A percentile compares a stretch with the other conserved stretches of the same genome.
phyloP scores from a whole-genome alignment of 2,888 invertebrate species.

The Ecdyonurus torrentis region DNA sequence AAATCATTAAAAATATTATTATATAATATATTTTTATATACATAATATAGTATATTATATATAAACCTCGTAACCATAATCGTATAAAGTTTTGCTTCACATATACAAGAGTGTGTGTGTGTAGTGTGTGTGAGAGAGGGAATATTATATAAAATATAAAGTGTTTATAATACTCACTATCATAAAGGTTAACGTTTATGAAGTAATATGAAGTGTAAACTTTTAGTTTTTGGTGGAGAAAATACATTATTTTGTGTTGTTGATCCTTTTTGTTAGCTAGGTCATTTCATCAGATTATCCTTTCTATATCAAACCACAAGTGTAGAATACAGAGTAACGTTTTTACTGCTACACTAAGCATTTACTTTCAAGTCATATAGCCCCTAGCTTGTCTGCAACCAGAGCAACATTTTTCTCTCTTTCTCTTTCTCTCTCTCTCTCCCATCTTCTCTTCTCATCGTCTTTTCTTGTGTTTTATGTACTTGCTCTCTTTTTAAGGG shows the following conservation, averaged over 20 bases:
- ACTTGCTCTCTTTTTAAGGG: background rate
- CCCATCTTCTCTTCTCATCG: background rate
- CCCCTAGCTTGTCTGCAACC: background rate
- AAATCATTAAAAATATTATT: background rate
- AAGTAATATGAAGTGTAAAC: background rate
- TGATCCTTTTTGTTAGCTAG: background rate
- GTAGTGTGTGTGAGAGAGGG: no score
- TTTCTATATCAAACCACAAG: background rate
- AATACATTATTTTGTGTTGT: no score
- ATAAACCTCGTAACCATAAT: no score
- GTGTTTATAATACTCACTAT: no score
- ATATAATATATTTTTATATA: background rate
- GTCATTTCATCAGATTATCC: constrained; percentile 1
- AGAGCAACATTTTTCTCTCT: background rate
- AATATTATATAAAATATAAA: background rate
- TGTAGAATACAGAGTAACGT: background rate
- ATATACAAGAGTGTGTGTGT: no score
- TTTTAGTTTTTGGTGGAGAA: background rate
- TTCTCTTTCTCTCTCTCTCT: no score
- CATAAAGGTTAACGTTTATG: background rate
- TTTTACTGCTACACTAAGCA: background rate
- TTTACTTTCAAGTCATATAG: no score
- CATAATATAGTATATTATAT: background rate
- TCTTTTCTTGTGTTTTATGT: background rate
- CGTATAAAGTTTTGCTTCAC: no score